Evolutionary conservation across 2,888 invertebrate genomes (phyloP).

Genomic region (Tipula vernalis): DNA sequence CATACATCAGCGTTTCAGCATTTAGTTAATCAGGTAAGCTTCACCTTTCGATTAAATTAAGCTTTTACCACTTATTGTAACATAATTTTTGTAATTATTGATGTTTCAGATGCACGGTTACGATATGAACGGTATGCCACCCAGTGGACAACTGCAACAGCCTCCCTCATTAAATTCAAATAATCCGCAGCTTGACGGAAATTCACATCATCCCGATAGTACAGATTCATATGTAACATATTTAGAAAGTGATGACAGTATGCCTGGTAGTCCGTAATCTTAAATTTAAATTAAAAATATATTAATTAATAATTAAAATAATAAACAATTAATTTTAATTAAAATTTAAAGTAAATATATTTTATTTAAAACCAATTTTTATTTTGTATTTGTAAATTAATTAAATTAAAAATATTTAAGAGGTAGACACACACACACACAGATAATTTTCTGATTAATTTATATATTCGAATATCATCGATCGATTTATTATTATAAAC

Average conservation of each 20-base stretch:
- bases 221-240: conserved; percentile 84
- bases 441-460: not conserved
- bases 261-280: conserved; percentile 56
- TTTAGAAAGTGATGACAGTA: conserved; percentile 77
- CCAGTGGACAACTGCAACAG: conserved; percentile 36
- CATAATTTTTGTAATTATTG: not conserved
- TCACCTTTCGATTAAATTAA: not conserved
- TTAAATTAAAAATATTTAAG: not conserved
- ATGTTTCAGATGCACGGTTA: conserved; percentile 77
- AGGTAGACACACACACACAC: not conserved
- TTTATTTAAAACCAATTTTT: not conserved
- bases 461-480: not conserved
- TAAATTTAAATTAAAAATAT: not conserved
- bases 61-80: too few species aligned
- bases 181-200: conserved; percentile 39
- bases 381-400: not conserved
- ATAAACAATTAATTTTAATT: not conserved
- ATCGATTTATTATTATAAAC: not conserved
- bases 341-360: not conserved
- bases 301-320: not conserved
- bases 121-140: conserved; percentile 51
- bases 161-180: conserved; percentile 48
- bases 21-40: conserved; percentile 79
- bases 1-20: conserved; percentile 90
- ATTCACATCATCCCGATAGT: conserved; percentile 63